Conservation (phyloP, 92 coral and sea anemone species). For the Blastomussa wellsi region DNA sequence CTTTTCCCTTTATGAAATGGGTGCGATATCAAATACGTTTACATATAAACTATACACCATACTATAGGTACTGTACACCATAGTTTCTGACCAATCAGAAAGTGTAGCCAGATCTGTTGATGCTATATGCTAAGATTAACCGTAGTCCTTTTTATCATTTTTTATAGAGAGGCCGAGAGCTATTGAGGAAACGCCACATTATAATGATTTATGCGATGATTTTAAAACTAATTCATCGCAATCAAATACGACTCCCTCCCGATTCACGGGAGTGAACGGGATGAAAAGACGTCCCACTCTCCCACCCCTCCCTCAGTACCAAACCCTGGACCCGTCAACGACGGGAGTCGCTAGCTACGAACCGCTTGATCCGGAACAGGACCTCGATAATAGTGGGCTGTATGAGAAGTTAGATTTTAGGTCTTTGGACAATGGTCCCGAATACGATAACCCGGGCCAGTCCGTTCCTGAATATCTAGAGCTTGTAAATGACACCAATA, state of each 20-base stretch:
- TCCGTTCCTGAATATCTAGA: conserved; percentile 34
- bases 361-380: conserved; percentile 1
- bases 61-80: too few species aligned
- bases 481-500: conserved; percentile 18
- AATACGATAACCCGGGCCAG: not conserved
- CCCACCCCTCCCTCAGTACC: conserved; percentile 26
- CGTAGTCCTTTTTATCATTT: not conserved
- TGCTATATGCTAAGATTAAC: not conserved
- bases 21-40: too few species aligned
- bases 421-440: not conserved
- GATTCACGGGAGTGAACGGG: not conserved
- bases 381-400: conserved; percentile 16
- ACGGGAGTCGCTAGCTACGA: not conserved
- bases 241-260: not conserved
- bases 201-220: not conserved
- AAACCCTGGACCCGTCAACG: conserved; percentile 15
- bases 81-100: too few species aligned
- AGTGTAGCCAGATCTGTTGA: not conserved
- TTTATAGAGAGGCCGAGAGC: conserved; percentile 1
- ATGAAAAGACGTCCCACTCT: conserved; percentile 7
- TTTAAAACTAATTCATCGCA: not conserved
- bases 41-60: too few species aligned
- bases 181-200: not conserved
- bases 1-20: not conserved
- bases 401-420: conserved; percentile 30